Evolutionary conservation across 1,140 invertebrate genomes (phyloP), one percentile per base, ranked within the genome.

Genomic region (Ceratina japonica): DNA sequence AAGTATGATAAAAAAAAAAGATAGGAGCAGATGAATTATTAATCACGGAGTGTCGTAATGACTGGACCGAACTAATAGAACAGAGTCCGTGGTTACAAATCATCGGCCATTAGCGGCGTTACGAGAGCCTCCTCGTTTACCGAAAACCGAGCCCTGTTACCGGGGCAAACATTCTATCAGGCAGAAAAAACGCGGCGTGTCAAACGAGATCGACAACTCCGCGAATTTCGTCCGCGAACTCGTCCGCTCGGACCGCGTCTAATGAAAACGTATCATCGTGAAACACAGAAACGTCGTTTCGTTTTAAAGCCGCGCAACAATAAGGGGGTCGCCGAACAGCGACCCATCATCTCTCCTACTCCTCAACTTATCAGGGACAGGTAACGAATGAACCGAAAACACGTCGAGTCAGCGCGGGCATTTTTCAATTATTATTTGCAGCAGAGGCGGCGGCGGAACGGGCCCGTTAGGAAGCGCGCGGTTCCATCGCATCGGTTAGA

Each of bases 201-300:
- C 70, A 72, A 59, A 72, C 56, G 70, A 61, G 70, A 61, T 72
- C 59, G 70, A 72, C 76, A 73, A 27, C 70, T 58, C 24, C 24
- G 31, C 4, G 16, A 5, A 15, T 15, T 20, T 24, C 37, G 18
- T 7, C 27, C 37, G 12, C 51, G 54, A 59, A 37, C 65, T 66
- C 54, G 31, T 54, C 68, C 51, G 18, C 58, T 13, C 24, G 66
- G 44, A 27, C 63, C 27, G 52, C 64, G 49, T 76, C 37, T 81
- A 81, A 81, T 81, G 79, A 78, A 78, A 81, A 81, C 79, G 79
- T 54, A 81, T 81, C 66, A 24, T 66, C 27, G 68, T 37, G 49
- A 16, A 44, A 80, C 74, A 69, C 20, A 52, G 54, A 76, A 76
- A 76, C 56, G 65, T 76, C 31, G 51, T 59, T 51, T 59, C 65